Percentiles rank a stretch among this genome's conserved stretches.
Conservation (phyloP, 2,888 invertebrate genomes). For the Drosophila koepferae region DNA sequence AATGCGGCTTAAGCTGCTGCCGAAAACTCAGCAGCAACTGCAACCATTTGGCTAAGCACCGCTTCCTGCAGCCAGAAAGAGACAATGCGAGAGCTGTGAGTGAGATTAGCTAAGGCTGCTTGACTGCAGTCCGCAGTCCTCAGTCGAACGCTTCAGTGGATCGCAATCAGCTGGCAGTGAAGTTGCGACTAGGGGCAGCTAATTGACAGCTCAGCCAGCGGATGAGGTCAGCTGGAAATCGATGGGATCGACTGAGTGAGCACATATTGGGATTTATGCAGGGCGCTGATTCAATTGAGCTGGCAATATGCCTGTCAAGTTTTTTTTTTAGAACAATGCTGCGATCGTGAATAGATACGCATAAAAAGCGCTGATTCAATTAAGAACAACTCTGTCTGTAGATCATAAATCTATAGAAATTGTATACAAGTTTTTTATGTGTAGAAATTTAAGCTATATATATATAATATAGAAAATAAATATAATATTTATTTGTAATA, state of each 20-base stretch:
- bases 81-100: background rate
- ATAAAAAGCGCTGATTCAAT: background rate
- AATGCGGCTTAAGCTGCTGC: constrained; percentile 39
- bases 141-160: constrained; percentile 47
- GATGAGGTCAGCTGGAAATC: constrained; percentile 58
- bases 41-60: constrained; percentile 32
- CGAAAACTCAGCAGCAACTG: constrained; percentile 6
- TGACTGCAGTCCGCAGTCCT: constrained; percentile 31
- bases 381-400: background rate
- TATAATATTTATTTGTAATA: too few relatives aligned
- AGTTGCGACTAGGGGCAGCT: constrained; percentile 11
- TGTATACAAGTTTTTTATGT: background rate
- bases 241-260: background rate
- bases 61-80: constrained; percentile 28
- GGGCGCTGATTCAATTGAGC: constrained; percentile 1
- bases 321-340: background rate
- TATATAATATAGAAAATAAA: too few relatives aligned
- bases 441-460: background rate
- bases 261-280: constrained; percentile 1
- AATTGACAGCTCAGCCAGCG: constrained; percentile 53
- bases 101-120: constrained; percentile 37
- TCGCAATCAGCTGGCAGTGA: constrained; percentile 27
- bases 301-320: background rate
- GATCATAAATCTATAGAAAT: background rate
- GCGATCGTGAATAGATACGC: background rate